Percentiles rank a stretch among this genome's conserved stretches.
Evolutionary conservation across 2,797 vertebrate species (phyloP).

Genomic region (Malurus splendens): DNA sequence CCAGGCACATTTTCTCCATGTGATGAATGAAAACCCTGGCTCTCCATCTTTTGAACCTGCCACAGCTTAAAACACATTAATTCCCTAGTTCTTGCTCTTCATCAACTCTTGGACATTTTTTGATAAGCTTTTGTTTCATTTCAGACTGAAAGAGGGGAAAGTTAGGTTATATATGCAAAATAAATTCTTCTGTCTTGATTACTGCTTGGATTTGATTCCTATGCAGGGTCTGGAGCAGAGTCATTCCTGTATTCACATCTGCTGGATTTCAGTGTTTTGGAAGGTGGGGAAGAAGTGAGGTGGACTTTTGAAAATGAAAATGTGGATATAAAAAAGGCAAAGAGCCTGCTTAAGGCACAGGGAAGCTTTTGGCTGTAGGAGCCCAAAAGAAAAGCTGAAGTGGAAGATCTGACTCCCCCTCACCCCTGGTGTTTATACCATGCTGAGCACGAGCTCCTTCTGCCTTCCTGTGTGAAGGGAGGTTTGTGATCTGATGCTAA

Average conservation of each 20-base stretch:
- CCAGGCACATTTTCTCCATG: background rate
- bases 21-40: background rate
- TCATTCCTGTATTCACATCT: background rate
- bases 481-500: background rate
- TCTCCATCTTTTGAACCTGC: background rate
- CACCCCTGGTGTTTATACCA: fast-evolving
- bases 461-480: background rate
- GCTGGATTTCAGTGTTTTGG: background rate
- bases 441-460: background rate
- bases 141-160: background rate
- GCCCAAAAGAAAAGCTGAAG: background rate
- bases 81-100: background rate
- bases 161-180: background rate
- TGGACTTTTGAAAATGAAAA: background rate
- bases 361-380: background rate
- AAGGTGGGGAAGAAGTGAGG: background rate
- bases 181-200: background rate
- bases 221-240: background rate
- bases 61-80: background rate
- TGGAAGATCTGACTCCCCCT: background rate
- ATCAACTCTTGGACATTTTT: background rate
- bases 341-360: background rate
- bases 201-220: background rate
- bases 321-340: background rate
- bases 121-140: background rate